Evolutionary conservation across 2,113 vertebrate genomes (phyloP), one percentile per base, ranked within the genome.

Genomic region (Diadophis punctatus): DNA sequence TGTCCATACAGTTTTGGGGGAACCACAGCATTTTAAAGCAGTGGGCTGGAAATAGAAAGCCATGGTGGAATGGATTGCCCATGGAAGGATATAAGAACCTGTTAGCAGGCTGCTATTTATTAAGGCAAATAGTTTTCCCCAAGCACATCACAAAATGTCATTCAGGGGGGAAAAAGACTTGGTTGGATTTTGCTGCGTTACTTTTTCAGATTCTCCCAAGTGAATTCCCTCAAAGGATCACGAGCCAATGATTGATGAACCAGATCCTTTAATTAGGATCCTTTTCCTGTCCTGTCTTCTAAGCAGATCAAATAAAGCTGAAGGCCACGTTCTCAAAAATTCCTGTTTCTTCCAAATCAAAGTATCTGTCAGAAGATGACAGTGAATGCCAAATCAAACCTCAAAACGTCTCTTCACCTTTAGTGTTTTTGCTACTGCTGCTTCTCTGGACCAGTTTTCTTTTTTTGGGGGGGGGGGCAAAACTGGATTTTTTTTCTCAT

Each of bases 21-120:
- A 80, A 39, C 74, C 34, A 43, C 90, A 27, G 55, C 80, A 88
- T 51, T 93, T 91, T 48, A 16, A 2, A 68, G 74, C 87, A 55
- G 2, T n/a, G 88, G 22, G 2, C 63, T 90, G 87, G 25, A 91
- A 46, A 89, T 58, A 90, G 0, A 46, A 91, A 63, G 49, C 93
- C 87, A 30, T 20, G 53, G 91, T 25, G 93, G 48, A 30, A 52
- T 6, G 48, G 20, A 92, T 34, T 23, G 91, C 84, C 1, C 3
- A 8, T 0, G 0, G 10, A 25, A 90, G 10, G 68, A 27, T 30
- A 4, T 46, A 49, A 56, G 0, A 9, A 25, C 12, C 0, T 11
- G 2, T 20, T 39, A 20, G 43, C 56, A 52, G 60, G 91, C 90
- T 92, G 68, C 68, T 34, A 4, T 1, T 27, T 16, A 39, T 22